Percentiles rank a stretch among this genome's conserved stretches.
phyloP scores from a whole-genome alignment of 2,797 vertebrate species.

The Catamblyrhynchus diadema region DNA sequence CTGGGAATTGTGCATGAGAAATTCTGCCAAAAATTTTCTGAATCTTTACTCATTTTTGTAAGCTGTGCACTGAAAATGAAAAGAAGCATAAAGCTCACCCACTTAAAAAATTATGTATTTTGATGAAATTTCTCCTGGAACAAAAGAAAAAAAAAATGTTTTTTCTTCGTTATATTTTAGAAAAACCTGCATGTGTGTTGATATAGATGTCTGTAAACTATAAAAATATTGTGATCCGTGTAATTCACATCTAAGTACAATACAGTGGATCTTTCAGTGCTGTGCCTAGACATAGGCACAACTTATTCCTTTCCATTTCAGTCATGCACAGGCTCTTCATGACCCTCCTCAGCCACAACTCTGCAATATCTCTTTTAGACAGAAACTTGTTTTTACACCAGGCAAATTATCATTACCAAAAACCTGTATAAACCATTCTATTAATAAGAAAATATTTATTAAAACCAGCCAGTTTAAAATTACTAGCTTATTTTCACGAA shows the following conservation, averaged over 20 bases:
- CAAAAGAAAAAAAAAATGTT: not conserved
- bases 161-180: not conserved
- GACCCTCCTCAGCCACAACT: not conserved
- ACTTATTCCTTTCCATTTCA: not conserved
- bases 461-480: not conserved
- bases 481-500: not conserved
- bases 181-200: not conserved
- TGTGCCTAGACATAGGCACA: not conserved
- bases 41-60: not conserved
- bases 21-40: not conserved
- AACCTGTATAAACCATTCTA: accelerated
- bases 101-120: not conserved
- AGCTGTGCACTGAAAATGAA: not conserved
- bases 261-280: not conserved
- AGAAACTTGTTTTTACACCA: not conserved
- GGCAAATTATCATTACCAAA: not conserved
- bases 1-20: not conserved
- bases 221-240: not conserved
- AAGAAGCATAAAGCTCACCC: not conserved
- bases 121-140: not conserved
- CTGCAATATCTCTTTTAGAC: not conserved
- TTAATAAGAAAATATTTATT: not conserved
- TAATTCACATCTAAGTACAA: not conserved
- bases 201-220: not conserved
- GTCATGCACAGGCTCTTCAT: not conserved